Base-by-base conservation (phyloP, 2,888 invertebrate genomes). In the Tachina grossa region DNA sequence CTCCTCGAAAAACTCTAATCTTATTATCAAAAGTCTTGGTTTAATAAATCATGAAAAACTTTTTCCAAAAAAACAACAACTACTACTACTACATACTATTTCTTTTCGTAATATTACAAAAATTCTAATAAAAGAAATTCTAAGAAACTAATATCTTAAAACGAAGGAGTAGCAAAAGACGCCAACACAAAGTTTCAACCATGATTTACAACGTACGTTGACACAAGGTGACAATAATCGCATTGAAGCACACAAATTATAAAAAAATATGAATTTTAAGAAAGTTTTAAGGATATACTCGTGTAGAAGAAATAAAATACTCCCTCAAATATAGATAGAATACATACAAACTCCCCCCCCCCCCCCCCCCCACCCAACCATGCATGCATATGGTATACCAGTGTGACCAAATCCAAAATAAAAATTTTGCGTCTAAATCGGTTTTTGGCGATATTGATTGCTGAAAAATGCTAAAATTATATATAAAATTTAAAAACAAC, bases 141-240 rank as follows among this genome's bases (percentile, higher is more conserved):
- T 47, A 41, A 66, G 47, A 79, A 72, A 22, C 11, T 22, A 49
- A 57, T 63, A 43, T 13, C 13, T 13, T 22, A 31, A 53, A 75
- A 53, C 31, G 19, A 69, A 49, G 16, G 3, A 16, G 3, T 3
- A 71, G 53, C 51, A 59, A 49, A 19, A 65, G n/a, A 45, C 45
- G 11, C 41, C 47, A 16, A 47, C 47, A 65, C 16, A 43, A 83
- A 77, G 43, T 61, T 81, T 22, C 13, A 16, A 59, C 63, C 55
- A 80, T 84, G 80, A 84, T 76, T 80, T 72, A 63, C 59, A 61
- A 77, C 65, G 53, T 65, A 66, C 55, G 39, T 19, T 47, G 68
- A 69, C 41, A n/a, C 65, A 85, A 83, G 78, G 82, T 79, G 74
- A 65, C 69, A 85, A 78, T 82, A 82, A 82, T 85, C 74, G 71